Percentiles rank a stretch among this genome's conserved stretches.
These are phyloP conservation scores for Chelon auratus DNA, from an alignment of 2,797 vertebrate genomes.

Conservation along the genomic window DNA sequence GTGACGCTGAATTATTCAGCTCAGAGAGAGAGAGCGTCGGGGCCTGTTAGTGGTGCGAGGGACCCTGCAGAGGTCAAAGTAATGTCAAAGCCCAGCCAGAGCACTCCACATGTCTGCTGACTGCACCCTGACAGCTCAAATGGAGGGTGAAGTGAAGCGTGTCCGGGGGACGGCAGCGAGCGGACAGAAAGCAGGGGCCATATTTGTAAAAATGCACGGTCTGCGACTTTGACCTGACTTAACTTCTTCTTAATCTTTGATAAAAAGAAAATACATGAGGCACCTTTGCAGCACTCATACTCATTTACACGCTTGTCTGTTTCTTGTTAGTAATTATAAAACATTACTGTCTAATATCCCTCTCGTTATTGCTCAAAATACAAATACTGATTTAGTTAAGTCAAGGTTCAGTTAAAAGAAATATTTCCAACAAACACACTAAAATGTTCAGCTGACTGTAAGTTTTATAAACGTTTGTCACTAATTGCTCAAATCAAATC, in stretches of 20 bases:
- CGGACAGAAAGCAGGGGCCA: background rate
- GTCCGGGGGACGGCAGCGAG: constrained; percentile 20
- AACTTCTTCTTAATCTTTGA: constrained; percentile 4
- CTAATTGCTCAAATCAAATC: constrained; percentile 8
- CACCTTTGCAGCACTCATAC: background rate
- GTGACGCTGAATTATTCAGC: constrained; percentile 52
- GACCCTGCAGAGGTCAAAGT: constrained; percentile 60
- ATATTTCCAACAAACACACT: background rate
- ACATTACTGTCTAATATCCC: too few relatives aligned
- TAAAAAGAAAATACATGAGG: background rate
- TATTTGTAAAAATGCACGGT: constrained; percentile 26
- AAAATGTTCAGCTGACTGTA: background rate
- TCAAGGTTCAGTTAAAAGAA: background rate
- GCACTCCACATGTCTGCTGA: constrained; percentile 48
- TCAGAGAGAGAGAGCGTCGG: constrained; percentile 1
- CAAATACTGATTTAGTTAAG: background rate
- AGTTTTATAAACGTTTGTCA: background rate
- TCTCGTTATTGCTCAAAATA: background rate
- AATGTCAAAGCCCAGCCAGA: constrained; percentile 50
- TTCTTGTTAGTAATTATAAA: too few relatives aligned
- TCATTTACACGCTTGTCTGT: background rate
- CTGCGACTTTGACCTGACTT: constrained; percentile 24
- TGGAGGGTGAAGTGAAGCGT: constrained; percentile 63
- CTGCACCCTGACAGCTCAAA: constrained; percentile 59
- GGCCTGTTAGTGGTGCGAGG: constrained; percentile 45